Conservation (phyloP, 1,140 invertebrate genomes). For the Drosophila gunungcola region DNA sequence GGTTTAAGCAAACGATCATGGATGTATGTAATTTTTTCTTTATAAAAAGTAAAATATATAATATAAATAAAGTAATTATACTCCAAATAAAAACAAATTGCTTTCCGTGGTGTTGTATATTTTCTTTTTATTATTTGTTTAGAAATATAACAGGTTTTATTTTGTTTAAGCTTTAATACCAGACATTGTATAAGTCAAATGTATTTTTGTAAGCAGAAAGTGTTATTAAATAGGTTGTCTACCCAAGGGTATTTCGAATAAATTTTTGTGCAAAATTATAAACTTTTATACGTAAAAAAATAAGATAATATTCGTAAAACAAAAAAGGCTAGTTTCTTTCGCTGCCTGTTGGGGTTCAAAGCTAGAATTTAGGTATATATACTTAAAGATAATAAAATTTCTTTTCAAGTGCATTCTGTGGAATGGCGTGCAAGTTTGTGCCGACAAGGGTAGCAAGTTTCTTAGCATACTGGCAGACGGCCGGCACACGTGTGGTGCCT, state of each 20-base stretch:
- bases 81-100: conserved; percentile 24
- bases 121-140: conserved; percentile 1
- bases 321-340: neutral
- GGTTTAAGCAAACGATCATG: conserved; percentile 9
- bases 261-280: no score
- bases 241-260: no score
- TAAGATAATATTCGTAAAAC: neutral
- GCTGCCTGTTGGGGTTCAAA: neutral
- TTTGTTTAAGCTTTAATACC: neutral
- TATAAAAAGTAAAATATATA: conserved; percentile 28
- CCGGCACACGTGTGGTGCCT: conserved; percentile 93
- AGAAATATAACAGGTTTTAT: neutral
- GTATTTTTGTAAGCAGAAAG: no score
- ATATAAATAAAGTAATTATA: conserved; percentile 48
- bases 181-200: neutral
- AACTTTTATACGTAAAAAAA: neutral
- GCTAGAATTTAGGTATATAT: neutral
- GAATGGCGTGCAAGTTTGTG: conserved; percentile 88
- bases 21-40: conserved; percentile 38
- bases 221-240: no score
- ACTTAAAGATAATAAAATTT: conserved; percentile 86
- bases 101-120: neutral
- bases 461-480: conserved; percentile 94
- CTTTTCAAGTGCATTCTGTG: conserved; percentile 85
- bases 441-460: conserved; percentile 93